phyloP scores from a whole-genome alignment of 2,113 vertebrate genomes.

The Cephalopterus ornatus region DNA sequence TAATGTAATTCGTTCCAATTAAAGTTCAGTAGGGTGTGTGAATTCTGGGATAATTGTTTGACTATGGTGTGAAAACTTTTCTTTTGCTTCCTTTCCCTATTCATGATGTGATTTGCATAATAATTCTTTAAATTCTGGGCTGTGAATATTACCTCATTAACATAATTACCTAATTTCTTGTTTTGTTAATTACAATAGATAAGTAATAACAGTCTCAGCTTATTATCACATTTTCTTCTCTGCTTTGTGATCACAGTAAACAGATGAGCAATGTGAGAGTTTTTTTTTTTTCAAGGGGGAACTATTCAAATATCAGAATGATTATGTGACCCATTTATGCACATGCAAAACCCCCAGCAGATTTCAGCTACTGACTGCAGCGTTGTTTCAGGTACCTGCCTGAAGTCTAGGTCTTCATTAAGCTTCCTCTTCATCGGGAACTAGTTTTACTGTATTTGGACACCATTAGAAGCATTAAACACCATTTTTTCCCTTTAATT shows the following conservation, averaged over 20 bases:
- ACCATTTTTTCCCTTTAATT: background rate
- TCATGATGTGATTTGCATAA: constrained; percentile 56
- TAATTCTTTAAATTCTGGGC: constrained; percentile 10
- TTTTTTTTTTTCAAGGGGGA: background rate
- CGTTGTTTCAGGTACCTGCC: background rate
- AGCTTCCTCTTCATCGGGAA: background rate
- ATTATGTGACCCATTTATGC: background rate
- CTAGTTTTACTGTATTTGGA: background rate
- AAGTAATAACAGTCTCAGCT: constrained; percentile 21
- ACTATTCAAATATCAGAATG: background rate
- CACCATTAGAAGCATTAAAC: background rate
- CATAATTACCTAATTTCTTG: constrained; percentile 56
- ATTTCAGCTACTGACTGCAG: background rate
- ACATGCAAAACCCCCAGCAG: background rate
- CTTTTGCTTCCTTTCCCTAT: background rate
- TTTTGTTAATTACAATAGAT: constrained; percentile 37
- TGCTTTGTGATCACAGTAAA: constrained; percentile 17
- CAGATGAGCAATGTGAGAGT: background rate
- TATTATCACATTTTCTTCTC: background rate
- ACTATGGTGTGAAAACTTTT: background rate
- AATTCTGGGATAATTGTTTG: background rate
- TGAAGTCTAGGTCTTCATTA: background rate
- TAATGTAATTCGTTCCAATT: background rate
- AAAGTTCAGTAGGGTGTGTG: constrained; percentile 10
- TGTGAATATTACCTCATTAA: constrained; percentile 53